These are phyloP conservation scores for Parasteatoda lunata DNA, from an alignment of 2,888 invertebrate species.

Conservation along the genomic window DNA sequence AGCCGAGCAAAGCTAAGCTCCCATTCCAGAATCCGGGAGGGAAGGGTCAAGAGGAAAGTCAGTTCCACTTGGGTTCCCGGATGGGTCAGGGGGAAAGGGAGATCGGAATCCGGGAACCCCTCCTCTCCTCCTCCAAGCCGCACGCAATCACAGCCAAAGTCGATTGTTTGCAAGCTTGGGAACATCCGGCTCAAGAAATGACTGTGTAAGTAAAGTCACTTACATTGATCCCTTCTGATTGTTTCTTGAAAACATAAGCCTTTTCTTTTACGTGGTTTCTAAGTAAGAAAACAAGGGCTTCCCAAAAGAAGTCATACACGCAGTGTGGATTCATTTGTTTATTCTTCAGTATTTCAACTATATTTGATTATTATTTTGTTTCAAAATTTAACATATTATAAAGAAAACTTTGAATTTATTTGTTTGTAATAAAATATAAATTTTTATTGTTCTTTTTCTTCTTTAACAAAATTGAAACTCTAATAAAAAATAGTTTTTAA, in stretches of 20 bases:
- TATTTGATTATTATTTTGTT: too few relatives aligned
- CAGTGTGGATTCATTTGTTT: too few relatives aligned
- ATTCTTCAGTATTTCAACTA: too few relatives aligned
- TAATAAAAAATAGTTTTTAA: too few relatives aligned
- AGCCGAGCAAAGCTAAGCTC: conserved; percentile 45
- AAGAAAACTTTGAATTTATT: too few relatives aligned
- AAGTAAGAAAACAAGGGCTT: too few relatives aligned
- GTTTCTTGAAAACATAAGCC: neutral
- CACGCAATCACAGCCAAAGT: conserved; percentile 46
- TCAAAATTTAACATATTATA: too few relatives aligned
- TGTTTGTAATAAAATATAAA: too few relatives aligned
- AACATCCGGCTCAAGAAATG: conserved; percentile 61
- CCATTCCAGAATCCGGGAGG: neutral
- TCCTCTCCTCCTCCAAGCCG: conserved; percentile 47
- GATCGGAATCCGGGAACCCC: conserved; percentile 51
- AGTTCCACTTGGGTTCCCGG: conserved; percentile 27
- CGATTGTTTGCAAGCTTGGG: conserved; percentile 61
- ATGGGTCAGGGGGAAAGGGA: conserved; percentile 35
- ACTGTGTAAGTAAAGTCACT: conserved; percentile 34
- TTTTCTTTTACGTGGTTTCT: neutral
- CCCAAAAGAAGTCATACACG: too few relatives aligned
- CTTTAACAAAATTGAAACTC: too few relatives aligned
- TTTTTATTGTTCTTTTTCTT: too few relatives aligned
- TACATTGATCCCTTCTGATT: neutral
- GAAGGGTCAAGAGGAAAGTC: conserved; percentile 36